Evolutionary conservation across 2,797 vertebrate species (phyloP).

Genomic region (Nannoperca australis): DNA sequence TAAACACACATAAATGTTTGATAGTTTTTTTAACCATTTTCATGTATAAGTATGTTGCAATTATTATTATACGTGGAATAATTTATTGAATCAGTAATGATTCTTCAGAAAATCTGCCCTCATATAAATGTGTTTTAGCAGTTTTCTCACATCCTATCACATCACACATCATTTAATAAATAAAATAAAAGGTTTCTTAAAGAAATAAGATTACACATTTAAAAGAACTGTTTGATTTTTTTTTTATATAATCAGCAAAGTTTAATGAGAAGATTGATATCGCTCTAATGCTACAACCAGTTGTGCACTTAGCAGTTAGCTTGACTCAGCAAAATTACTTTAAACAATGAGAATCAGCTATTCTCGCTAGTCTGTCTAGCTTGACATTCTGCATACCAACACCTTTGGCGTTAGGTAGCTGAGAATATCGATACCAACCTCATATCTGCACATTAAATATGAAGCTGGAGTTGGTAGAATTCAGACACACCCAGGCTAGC

Average conservation of each 20-base stretch:
- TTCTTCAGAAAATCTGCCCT: neutral
- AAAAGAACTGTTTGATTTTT: neutral
- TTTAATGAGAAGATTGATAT: neutral
- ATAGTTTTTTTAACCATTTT: neutral
- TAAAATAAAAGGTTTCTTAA: neutral
- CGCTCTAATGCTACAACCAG: neutral
- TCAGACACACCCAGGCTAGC: neutral
- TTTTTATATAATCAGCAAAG: neutral
- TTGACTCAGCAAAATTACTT: neutral
- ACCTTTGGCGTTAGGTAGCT: neutral
- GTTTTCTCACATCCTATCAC: conserved; percentile 5
- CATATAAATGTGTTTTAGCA: neutral
- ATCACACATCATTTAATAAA: neutral
- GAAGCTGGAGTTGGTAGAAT: neutral
- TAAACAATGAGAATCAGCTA: neutral
- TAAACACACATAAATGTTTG: conserved; percentile 29
- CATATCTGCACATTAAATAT: neutral
- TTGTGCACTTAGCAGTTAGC: neutral
- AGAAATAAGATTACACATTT: neutral
- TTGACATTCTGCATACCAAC: neutral
- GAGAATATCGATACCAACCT: neutral
- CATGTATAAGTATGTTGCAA: conserved; percentile 9
- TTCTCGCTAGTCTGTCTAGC: neutral
- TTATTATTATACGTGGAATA: conserved; percentile 16
- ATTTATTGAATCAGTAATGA: conserved; percentile 18